Evolutionary conservation across 2,113 vertebrate species (phyloP), one percentile per base, ranked within the genome.

Genomic region (Meleagris gallopavo): DNA sequence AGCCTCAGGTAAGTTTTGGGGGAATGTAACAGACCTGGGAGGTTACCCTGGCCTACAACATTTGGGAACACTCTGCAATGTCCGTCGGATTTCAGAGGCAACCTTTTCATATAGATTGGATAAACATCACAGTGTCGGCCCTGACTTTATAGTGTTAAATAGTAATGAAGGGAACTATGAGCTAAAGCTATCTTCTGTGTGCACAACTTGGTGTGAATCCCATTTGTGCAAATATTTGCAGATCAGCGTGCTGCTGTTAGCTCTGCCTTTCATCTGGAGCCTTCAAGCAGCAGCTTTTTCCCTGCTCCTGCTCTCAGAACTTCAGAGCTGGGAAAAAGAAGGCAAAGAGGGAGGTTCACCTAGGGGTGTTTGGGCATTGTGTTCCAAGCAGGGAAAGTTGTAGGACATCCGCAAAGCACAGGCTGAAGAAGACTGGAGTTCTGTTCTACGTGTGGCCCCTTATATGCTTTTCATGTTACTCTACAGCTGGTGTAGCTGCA

Each of bases 11-110:
- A 2, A 1, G 32, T 2, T 34, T 55, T 38, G 57, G 41, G 27
- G 52, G 27, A 9, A 66, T 3, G 0, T 48, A 17, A 43, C 0
- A 4, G 22, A 48, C 25, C n/a, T 54, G 40, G n/a, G n/a, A n/a
- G n/a, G n/a, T n/a, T n/a, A n/a, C n/a, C n/a, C 11, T 34, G 61
- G 21, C 12, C 50, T 50, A 24, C 48, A 50, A 25, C 48, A 14
- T 25, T 50, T 11, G 9, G 24, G 48, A 50, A 25, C 52, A 6
- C 34, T 78, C 52, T 71, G 29, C 36, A 29, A 7, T 12, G n/a
- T 24, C 36, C 0, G 0, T 66, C n/a, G 20, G 61, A 62, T 84
- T 74, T 84, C 8, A 11, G 69, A 57, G 40, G 11, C 25, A 48
- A 22, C 13, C 64, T 92, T 29, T 43, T 20, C 38, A 14, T 36